Conservation (phyloP, 92 coral and sea anemone species). For the Epizoanthus stellaris region DNA sequence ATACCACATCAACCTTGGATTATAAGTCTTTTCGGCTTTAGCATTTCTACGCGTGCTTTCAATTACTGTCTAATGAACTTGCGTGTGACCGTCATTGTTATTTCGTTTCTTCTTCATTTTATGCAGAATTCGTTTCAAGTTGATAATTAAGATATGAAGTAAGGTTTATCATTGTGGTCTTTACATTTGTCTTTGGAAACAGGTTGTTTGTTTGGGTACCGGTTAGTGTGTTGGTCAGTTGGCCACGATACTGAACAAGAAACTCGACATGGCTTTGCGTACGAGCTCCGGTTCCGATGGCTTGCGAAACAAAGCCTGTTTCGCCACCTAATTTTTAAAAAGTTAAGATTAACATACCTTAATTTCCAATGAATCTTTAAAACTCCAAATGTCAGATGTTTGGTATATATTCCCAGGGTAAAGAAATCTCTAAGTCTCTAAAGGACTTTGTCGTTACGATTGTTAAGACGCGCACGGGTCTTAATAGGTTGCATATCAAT, state of each 20-base stretch:
- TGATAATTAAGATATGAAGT: constrained; percentile 17
- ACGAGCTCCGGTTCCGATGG: constrained; percentile 1
- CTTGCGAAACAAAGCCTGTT: constrained; percentile 13
- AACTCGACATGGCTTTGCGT: constrained; percentile 15
- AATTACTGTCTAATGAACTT: constrained; percentile 5
- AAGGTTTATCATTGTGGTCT: constrained; percentile 1
- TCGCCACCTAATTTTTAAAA: constrained; percentile 22
- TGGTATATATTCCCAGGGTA: constrained; percentile 9
- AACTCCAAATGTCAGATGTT: constrained; percentile 12
- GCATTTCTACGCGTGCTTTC: constrained; percentile 27
- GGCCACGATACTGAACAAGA: constrained; percentile 21
- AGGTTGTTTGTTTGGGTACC: too few species aligned
- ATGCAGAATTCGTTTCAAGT: constrained; percentile 21
- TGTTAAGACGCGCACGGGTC: constrained; percentile 24
- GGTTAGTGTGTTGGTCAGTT: constrained; percentile 1
- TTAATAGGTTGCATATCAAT: not conserved
- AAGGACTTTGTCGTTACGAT: constrained; percentile 25
- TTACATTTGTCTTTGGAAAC: too few species aligned
- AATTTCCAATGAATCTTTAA: constrained; percentile 22
- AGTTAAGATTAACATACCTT: constrained; percentile 20
- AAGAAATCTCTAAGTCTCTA: constrained; percentile 22
- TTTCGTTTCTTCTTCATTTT: constrained; percentile 13
- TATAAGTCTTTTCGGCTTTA: not conserved
- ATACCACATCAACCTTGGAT: constrained; percentile 13
- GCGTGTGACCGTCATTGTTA: constrained; percentile 11